phyloP scores from a whole-genome alignment of 2,888 invertebrate genomes.

The Nipponacmea schrenckii region DNA sequence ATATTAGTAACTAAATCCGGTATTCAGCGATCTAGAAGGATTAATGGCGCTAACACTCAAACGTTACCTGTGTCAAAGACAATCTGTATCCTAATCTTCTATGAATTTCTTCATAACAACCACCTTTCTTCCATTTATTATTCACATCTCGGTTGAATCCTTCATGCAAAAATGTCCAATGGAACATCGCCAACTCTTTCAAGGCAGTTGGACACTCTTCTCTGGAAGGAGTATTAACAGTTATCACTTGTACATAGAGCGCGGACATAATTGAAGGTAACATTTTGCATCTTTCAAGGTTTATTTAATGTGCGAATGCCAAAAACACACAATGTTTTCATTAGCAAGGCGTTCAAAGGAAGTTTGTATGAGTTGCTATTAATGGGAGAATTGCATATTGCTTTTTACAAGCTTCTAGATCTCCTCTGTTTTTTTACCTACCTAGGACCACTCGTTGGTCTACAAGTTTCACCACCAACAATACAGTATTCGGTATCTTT shows the following conservation, averaged over 20 bases:
- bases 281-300: neutral
- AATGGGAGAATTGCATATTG: no score
- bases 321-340: no score
- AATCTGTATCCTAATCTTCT: conserved; percentile 27
- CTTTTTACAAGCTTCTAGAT: no score
- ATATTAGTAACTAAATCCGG: no score
- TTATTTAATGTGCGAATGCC: no score
- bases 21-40: no score
- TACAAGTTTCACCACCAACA: conserved; percentile 24
- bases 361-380: no score
- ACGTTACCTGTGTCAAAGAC: conserved; percentile 18
- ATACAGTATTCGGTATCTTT: conserved; percentile 16
- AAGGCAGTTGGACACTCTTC: conserved; percentile 27
- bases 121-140: conserved; percentile 23
- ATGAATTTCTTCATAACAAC: conserved; percentile 28
- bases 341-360: no score
- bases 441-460: conserved; percentile 1
- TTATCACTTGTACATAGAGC: no score
- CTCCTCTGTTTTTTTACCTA: no score
- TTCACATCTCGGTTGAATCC: conserved; percentile 22
- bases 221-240: conserved; percentile 14
- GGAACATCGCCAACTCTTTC: conserved; percentile 28
- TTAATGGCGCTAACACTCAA: neutral
- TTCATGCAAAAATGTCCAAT: conserved; percentile 31
- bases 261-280: neutral